phyloP scores from a whole-genome alignment of 37 sponge, comb jelly and placozoan genomes.

The Corticium candelabrum region DNA sequence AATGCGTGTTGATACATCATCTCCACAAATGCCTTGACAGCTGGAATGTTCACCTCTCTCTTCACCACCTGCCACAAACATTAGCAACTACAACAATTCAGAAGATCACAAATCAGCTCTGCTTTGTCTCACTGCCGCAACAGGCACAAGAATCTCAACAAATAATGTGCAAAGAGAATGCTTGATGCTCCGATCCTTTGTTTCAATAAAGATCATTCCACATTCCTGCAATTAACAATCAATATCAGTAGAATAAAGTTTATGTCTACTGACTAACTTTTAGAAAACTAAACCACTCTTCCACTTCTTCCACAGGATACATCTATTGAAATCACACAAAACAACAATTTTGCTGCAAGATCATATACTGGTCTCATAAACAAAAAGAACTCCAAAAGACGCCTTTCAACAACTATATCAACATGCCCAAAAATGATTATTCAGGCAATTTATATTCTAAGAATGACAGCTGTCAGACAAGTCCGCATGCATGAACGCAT shows the following conservation, averaged over 20 bases:
- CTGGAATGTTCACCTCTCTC: conserved; percentile 80
- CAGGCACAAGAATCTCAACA: conserved; percentile 85
- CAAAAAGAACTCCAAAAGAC: too few relatives aligned
- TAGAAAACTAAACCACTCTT: conserved; percentile 85
- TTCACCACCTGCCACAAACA: conserved; percentile 10
- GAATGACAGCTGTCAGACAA: too few relatives aligned
- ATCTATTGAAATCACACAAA: too few relatives aligned
- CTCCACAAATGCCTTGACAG: conserved; percentile 76
- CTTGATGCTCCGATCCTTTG: conserved; percentile 42
- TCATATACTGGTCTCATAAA: too few relatives aligned
- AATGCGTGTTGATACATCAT: conserved; percentile 62
- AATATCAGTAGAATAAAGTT: background rate
- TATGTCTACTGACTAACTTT: conserved; percentile 44
- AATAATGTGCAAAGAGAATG: conserved; percentile 66
- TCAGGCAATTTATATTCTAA: too few relatives aligned
- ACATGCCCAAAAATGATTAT: too few relatives aligned
- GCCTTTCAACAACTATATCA: too few relatives aligned
- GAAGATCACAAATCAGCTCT: background rate
- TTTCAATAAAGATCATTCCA: conserved; percentile 64
- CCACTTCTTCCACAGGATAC: conserved; percentile 95
- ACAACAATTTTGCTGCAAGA: background rate
- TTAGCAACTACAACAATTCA: background rate
- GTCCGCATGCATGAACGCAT: too few relatives aligned
- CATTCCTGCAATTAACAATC: conserved; percentile 44
- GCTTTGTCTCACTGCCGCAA: conserved; percentile 54